These are phyloP conservation scores for Aviceda subcristata DNA, from an alignment of 2,113 vertebrate species.

Conservation along the genomic window DNA sequence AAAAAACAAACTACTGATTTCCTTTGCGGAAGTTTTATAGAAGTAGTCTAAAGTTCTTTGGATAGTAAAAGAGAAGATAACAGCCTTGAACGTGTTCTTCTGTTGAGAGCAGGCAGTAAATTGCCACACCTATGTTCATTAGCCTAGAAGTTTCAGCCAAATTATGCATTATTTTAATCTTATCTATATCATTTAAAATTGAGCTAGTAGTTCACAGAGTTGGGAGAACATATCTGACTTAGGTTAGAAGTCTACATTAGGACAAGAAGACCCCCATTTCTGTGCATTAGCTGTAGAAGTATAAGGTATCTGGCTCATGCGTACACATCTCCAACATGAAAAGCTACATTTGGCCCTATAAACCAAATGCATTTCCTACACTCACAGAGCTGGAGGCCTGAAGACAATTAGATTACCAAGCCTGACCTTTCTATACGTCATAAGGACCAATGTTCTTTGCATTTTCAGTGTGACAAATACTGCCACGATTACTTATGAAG, in stretches of 20 bases:
- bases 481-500: background rate
- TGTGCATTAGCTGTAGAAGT: background rate
- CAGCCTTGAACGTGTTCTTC: background rate
- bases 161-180: background rate
- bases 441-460: background rate
- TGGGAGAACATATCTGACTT: background rate
- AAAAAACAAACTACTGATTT: background rate
- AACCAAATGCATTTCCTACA: background rate
- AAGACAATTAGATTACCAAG: background rate
- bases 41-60: background rate
- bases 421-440: background rate
- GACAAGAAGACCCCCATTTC: background rate
- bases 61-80: background rate
- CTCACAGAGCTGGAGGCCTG: background rate
- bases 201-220: background rate
- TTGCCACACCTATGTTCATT: background rate
- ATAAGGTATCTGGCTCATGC: background rate
- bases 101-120: background rate
- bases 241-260: background rate
- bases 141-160: background rate
- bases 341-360: background rate
- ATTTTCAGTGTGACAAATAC: background rate
- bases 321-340: accelerated
- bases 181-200: background rate
- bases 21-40: background rate